Conservation (phyloP, 1,140 invertebrate species). For the Procambarus clarkii region DNA sequence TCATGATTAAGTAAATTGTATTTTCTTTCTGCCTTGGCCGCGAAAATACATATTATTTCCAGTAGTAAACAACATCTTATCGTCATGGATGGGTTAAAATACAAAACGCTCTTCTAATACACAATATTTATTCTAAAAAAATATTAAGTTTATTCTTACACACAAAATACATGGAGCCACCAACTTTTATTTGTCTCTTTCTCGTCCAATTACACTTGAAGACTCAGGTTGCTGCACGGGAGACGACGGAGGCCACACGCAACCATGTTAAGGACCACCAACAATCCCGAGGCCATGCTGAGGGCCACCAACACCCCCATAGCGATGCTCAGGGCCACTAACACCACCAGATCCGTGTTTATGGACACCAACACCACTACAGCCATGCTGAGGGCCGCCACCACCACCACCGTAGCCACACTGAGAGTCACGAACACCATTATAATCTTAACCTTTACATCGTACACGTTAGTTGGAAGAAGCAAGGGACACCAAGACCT, state of each 20-base stretch:
- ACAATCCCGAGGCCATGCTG: not conserved
- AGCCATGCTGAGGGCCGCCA: too few relatives aligned
- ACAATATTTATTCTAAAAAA: constrained; percentile 7
- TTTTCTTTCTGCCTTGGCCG: too few relatives aligned
- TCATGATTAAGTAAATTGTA: too few relatives aligned
- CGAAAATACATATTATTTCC: not conserved
- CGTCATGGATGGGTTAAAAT: too few relatives aligned
- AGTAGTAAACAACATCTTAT: not conserved
- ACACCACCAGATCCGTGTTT: not conserved
- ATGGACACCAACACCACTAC: too few relatives aligned
- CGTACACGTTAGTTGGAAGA: too few relatives aligned
- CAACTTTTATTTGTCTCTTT: not conserved
- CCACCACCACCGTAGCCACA: too few relatives aligned
- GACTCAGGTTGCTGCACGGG: not conserved
- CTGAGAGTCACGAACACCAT: too few relatives aligned
- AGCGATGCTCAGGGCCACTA: not conserved
- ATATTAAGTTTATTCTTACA: constrained; percentile 15
- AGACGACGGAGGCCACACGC: not conserved
- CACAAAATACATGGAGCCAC: not conserved
- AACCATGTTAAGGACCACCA: not conserved
- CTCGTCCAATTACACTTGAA: too few relatives aligned
- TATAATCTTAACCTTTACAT: too few relatives aligned
- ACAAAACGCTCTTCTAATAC: not conserved
- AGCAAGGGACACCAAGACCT: too few relatives aligned
- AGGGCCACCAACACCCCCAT: not conserved